Evolutionary conservation across 2,797 vertebrate species (phyloP).

Genomic region (Dendrocincla tyrannina): DNA sequence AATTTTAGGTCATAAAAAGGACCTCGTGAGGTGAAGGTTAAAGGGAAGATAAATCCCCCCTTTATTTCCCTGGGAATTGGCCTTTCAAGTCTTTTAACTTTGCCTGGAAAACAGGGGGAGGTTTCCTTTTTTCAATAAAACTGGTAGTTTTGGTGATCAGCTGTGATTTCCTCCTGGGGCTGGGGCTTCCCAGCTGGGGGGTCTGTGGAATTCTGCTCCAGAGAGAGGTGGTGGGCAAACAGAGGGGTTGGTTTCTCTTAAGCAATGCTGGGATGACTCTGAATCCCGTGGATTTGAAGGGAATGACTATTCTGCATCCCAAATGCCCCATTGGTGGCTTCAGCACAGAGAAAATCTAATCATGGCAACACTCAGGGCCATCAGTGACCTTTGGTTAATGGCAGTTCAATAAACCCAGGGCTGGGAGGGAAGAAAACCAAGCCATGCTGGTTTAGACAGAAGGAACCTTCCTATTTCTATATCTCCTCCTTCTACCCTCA

Average conservation of each 20-base stretch:
- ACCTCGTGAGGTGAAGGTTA: neutral
- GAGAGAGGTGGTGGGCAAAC: neutral
- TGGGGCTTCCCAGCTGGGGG: neutral
- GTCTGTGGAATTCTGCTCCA: neutral
- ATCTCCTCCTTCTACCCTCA: neutral
- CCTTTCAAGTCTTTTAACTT: neutral
- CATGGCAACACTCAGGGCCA: neutral
- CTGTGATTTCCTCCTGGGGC: neutral
- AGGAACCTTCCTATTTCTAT: neutral
- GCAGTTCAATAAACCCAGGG: neutral
- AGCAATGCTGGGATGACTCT: neutral
- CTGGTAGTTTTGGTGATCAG: neutral
- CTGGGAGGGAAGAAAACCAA: neutral
- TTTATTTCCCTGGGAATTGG: neutral
- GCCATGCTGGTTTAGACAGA: neutral
- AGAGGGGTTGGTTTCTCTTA: neutral
- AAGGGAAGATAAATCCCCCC: neutral
- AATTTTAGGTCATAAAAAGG: neutral
- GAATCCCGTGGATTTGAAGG: neutral
- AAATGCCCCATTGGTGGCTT: neutral
- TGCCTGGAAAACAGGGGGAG: neutral
- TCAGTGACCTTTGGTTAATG: constrained; percentile 17
- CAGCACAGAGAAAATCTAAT: neutral
- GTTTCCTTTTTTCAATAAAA: neutral
- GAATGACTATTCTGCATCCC: neutral